Evolutionary conservation across 2,797 vertebrate genomes (phyloP), one percentile per base, ranked within the genome.

Genomic region (Leptodactylus fallax): DNA sequence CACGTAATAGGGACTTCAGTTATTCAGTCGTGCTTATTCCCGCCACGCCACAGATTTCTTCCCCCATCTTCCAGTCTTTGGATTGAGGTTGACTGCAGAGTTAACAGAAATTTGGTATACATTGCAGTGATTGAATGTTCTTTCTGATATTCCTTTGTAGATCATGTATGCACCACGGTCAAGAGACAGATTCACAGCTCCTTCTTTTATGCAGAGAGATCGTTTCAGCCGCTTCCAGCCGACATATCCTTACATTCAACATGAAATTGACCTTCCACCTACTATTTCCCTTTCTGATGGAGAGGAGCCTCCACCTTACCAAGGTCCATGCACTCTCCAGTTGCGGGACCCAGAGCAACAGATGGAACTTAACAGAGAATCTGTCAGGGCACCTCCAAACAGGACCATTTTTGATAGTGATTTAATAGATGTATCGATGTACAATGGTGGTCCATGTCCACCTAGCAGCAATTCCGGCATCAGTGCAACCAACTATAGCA

Each of bases 401-500:
- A 92, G 96, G 91, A 96, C 95, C 90, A 94, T 96, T 92, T 96
- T 96, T 90, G 95, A 96, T 94, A 95, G 95, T 36, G 94, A 96
- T 86, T 93, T 95, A 91, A 94, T 94, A 91, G 94, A 95, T 90
- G 90, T 94, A 90, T 94, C 95, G 0, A 91, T 94, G 92, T 95
- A 95, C 90, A 95, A 91, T 78, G 95, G 96, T 58, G 98, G 97
- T 80, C 98, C 97, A 0, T 96, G 97, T 92, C 98, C 98, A 10
- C 98, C 98, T 12, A 99, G 98, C 96, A 97, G 97, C 95, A 97
- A 98, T 91, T 98, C 97, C 86, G 98, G 98, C 93, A 96, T 99
- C 93, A 99, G 97, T 78, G 97, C 95, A 85, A 95, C 96, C 93
- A 97, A 95, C 94, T 97, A 96, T 85, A 96, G 96, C 94, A 96